A percentile compares a stretch with the other conserved stretches of the same genome.
These are phyloP conservation scores for Patiria miniata DNA, from an alignment of 35 echinoderm and acorn worm genomes.

Conservation along the genomic window DNA sequence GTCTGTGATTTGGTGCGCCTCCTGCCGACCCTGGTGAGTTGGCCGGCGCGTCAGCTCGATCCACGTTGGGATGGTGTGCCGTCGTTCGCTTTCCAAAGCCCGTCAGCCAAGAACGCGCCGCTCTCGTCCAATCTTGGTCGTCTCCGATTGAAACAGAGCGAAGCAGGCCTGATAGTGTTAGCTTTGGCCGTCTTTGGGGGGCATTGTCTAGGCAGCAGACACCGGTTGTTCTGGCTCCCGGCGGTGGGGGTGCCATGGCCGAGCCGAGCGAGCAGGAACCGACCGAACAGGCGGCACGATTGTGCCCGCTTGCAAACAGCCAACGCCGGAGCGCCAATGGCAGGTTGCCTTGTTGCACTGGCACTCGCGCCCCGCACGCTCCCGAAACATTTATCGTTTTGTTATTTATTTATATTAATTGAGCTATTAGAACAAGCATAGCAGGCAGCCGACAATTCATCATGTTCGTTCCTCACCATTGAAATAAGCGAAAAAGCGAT, in stretches of 20 bases:
- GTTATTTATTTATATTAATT: slow-evolving; percentile 99
- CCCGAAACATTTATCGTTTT: slow-evolving; percentile 86
- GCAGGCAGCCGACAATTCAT: slow-evolving; percentile 81
- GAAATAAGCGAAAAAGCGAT: slow-evolving; percentile 79
- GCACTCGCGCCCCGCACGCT: slow-evolving; percentile 51
- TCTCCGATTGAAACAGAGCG: slow-evolving; percentile 28
- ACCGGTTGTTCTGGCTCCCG: slow-evolving; percentile 31
- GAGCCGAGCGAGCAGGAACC: slow-evolving; percentile 23
- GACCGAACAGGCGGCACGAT: slow-evolving; percentile 29
- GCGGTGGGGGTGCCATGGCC: slow-evolving; percentile 25
- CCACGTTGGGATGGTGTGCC: slow-evolving; percentile 10
- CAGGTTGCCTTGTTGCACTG: slow-evolving; percentile 51
- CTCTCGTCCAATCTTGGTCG: slow-evolving; percentile 24
- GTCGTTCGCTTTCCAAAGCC: slow-evolving; percentile 19
- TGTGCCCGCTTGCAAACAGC: slow-evolving; percentile 28
- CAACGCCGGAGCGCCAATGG: slow-evolving; percentile 21
- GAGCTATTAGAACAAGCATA: slow-evolving; percentile 88
- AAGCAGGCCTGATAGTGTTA: slow-evolving; percentile 33
- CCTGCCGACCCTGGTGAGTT: slow-evolving; percentile 29
- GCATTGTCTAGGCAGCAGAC: slow-evolving; percentile 30
- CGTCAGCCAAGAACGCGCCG: slow-evolving; percentile 15
- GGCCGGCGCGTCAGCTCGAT: slow-evolving; percentile 12
- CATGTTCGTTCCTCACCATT: slow-evolving; percentile 78
- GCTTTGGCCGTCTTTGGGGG: slow-evolving; percentile 23
- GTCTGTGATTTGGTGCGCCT: slow-evolving; percentile 20